Base-by-base conservation (phyloP, 2,888 invertebrate genomes). In the Xanthia togata region DNA sequence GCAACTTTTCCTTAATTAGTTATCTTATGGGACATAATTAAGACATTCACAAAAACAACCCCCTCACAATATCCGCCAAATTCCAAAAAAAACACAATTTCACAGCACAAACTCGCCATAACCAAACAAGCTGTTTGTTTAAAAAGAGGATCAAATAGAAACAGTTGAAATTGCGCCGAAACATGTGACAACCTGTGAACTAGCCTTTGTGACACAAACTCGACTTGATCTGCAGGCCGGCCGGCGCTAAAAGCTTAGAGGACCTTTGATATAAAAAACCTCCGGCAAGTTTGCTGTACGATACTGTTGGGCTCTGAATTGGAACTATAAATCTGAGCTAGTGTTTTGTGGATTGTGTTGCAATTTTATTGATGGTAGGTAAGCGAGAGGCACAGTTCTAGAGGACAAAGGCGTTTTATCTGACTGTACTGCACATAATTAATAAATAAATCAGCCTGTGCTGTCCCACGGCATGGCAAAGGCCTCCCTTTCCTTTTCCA, bases 181-280 rank as follows among this genome's bases (percentile, higher is more conserved):
- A 72, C 70, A 70, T 23, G 50, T 60, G 70, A 55, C 59, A 55
- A 60, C 72, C 63, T 68, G 72, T 57, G 69, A 59, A 70, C 65
- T 44, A 38, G 59, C 80, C 80, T 86, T 86, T 86, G 75, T 83
- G 77, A 26, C 23, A 26, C 86, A 62, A 77, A 82, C 78, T 77
- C 35, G 64, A 67, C 75, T 59, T 26, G 72, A 44, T 59, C 79
- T 72, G 73, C 78, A 69, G 23, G 6, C 57, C 31, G 75, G 26
- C 50, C 31, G 75, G 26, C 50, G 47, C 73, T 82, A 64, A 79
- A 77, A 83, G 76, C 84, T 62, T 73, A 63, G 53, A 63, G 70
- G 67, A 57, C 63, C 35, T 62, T 41, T 35, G n/a, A 50, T 50
- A 47, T 59, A 70, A 78, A 83, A 83, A 73, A n/a, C 47, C 44